Conservation (phyloP, 2,113 vertebrate species). For the Lontra canadensis region DNA sequence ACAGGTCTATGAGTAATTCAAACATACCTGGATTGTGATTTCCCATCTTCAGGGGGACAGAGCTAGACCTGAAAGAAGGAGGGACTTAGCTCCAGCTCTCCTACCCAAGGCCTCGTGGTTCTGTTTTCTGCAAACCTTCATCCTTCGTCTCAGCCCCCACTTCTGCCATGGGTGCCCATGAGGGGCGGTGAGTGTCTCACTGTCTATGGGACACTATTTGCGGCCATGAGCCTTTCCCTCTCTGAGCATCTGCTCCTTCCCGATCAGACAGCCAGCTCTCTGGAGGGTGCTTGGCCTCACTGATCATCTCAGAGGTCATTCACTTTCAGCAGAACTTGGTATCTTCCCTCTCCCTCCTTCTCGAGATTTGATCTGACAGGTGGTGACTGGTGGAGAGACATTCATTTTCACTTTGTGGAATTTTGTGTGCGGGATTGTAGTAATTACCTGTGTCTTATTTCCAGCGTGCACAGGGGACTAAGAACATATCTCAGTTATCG, state of each 20-base stretch:
- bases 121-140: background rate
- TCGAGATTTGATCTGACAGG: background rate
- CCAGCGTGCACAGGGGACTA: background rate
- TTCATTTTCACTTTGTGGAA: background rate
- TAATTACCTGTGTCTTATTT: background rate
- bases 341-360: background rate
- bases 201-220: fast-evolving
- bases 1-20: too few species aligned
- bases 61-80: background rate
- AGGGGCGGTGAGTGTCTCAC: background rate
- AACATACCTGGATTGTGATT: background rate
- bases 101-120: background rate
- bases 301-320: background rate
- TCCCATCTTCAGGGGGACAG: background rate
- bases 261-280: background rate
- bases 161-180: background rate
- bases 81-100: background rate
- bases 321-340: background rate
- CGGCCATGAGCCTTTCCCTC: background rate
- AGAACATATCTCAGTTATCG: background rate
- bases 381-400: background rate
- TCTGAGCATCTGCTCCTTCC: background rate
- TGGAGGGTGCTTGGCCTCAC: background rate
- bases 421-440: background rate
- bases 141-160: background rate